Evolutionary conservation across 2,113 vertebrate genomes (phyloP).

Genomic region (Gobius niger): DNA sequence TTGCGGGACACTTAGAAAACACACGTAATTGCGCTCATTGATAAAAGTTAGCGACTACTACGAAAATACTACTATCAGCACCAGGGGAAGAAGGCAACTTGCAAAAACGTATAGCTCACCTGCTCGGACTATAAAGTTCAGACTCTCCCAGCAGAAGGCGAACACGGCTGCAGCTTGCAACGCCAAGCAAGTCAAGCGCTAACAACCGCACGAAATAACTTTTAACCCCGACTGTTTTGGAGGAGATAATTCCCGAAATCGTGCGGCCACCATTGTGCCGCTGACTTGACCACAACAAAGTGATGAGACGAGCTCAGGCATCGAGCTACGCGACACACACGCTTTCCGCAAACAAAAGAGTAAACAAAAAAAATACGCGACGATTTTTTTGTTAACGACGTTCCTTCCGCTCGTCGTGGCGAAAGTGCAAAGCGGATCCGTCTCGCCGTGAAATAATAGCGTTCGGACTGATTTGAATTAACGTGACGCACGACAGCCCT

Average conservation of each 20-base stretch:
- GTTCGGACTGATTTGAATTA: conserved; percentile 47
- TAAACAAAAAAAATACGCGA: not conserved
- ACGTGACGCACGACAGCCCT: conserved; percentile 56
- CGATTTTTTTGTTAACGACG: too few species aligned
- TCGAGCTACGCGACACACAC: conserved; percentile 14
- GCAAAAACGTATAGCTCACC: conserved; percentile 27
- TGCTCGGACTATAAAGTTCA: conserved; percentile 17
- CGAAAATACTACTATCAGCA: not conserved
- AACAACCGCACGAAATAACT: not conserved
- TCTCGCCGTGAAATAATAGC: not conserved
- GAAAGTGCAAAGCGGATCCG: not conserved
- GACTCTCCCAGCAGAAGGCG: not conserved
- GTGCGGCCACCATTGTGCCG: conserved; percentile 60
- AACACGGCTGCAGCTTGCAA: too few species aligned
- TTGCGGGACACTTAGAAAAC: conserved; percentile 37
- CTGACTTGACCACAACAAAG: conserved; percentile 68
- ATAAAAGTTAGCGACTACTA: not conserved
- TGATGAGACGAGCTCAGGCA: conserved; percentile 45
- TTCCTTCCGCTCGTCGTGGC: not conserved
- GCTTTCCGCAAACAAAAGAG: conserved; percentile 21
- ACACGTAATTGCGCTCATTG: not conserved
- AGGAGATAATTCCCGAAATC: not conserved
- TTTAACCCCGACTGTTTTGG: not conserved
- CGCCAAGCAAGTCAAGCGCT: not conserved
- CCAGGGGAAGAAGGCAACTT: conserved; percentile 28